Evolutionary conservation across 2,888 invertebrate species (phyloP), one percentile per base, ranked within the genome.

Genomic region (Euzophera pinguis): DNA sequence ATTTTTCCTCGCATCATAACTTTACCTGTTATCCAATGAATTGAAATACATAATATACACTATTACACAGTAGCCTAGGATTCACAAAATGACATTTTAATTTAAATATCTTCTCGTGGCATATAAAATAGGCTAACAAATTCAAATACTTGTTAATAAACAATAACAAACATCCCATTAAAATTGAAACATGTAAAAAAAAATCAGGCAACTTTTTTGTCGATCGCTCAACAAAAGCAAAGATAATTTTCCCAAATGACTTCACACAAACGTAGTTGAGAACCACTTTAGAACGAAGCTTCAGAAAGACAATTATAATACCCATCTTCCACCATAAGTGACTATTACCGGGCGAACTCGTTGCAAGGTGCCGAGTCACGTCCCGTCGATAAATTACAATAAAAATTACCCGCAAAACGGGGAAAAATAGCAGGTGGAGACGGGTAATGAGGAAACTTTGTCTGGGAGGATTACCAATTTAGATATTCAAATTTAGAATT

Each of bases 321-420:
- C 66, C 59, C 72, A 65, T 69, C 68, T 64, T 58, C 13, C 27
- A 12, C 51, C 51, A 51, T 51, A 60, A 58, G 65, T 69, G 62
- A 70, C 73, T 70, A 75, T 79, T 76, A 73, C 60, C 54, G 61
- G 57, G 45, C 17, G 29, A 43, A 43, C 43, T 43, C 43, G 13
- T 32, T 45, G 32, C 45, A 16, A 32, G 45, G 74, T 76, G 87
- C 81, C 78, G 75, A 78, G 87, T 88, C 88, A 88, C 88, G 88
- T 71, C 72, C 72, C 67, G 63, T 71, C 86, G 64, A 87, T 88
- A 89, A 88, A 88, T 89, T 84, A 86, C 75, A 77, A 83, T 81
- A 83, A 85, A 84, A 85, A 78, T 73, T 80, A 78, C 78, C 77
- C 75, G 65, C 67, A 61, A 70, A 75, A 71, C 71, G 67, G 70